Base-by-base conservation (phyloP, 2,797 vertebrate species). In the Phataginus tricuspis region DNA sequence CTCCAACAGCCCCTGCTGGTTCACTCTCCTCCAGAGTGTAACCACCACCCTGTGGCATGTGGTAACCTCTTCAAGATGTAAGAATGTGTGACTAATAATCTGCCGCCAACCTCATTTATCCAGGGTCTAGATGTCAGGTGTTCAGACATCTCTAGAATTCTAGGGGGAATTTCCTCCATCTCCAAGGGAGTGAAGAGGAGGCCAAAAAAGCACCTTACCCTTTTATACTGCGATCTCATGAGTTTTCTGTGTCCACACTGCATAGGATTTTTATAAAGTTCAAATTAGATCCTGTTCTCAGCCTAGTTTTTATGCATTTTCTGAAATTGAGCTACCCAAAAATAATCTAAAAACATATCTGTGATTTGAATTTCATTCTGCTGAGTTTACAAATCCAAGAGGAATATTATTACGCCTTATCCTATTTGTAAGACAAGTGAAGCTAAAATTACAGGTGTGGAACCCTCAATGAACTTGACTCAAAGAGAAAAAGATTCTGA, bases 71-170 rank as follows among this genome's bases (percentile, higher is more conserved):
- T 1, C 14, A 10, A 18, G 37, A n/a, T 0, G 13, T 13, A 2
- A 19, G 49, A 4, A 8, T 1, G n/a, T 15, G 21, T 29, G 31
- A 12, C 55, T n/a, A 31, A 78, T 8, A 3, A 63, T 19, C 59
- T 29, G 57, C 31, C 5, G 2, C 14, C 4, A 21, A 2, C 6
- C 14, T n/a, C 27, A 21, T n/a, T 53, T 31, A 31, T 37, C 51
- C 7, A 37, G 71, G 7, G 39, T 14, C 25, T 45, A 45, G 42
- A 45, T 45, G 42, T 45, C 42, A 45, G 9, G 42, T 45, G 42
- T 1, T 45, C 42, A 2, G n/a, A 29, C 0, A 25, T 29, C 23
- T 29, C 2, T 23, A 57, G 27, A 10, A 4, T 19, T n/a, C 5
- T 5, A 74, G 69, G 34, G 16, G 18, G 6, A 2, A 31, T 5